phyloP scores from a whole-genome alignment of 2,888 invertebrate species.

The Schizaphis graminum region DNA sequence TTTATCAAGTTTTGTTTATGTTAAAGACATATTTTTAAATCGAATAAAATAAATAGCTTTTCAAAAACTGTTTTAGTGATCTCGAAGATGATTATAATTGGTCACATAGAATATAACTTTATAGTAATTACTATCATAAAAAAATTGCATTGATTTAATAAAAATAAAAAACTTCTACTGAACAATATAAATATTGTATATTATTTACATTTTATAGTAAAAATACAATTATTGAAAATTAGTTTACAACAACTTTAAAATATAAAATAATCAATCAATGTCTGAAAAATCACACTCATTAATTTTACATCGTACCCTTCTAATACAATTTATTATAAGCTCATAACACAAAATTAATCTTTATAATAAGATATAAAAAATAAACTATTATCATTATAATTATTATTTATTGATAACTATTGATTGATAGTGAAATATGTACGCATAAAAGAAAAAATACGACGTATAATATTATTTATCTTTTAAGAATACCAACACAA shows the following conservation, averaged over 20 bases:
- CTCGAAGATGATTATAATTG: background rate
- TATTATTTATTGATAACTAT: too few species aligned
- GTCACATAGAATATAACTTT: background rate
- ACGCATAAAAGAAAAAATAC: background rate
- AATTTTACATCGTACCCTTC: background rate
- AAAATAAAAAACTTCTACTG: background rate
- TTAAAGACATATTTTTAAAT: background rate
- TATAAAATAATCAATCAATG: constrained; percentile 7
- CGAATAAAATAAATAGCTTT: background rate
- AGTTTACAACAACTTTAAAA: background rate
- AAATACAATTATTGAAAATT: background rate
- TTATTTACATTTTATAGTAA: background rate
- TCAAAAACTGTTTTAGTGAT: background rate
- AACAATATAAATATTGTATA: background rate
- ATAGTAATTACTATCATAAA: background rate
- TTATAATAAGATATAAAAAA: background rate
- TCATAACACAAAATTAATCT: background rate
- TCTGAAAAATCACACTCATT: background rate
- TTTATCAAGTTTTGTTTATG: background rate
- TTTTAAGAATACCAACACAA: background rate
- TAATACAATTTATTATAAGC: background rate
- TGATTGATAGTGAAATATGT: background rate
- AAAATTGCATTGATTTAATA: background rate
- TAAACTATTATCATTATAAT: too few species aligned
- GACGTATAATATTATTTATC: background rate